Evolutionary conservation across 2,888 invertebrate species (phyloP).

Genomic region (Lingula anatina): DNA sequence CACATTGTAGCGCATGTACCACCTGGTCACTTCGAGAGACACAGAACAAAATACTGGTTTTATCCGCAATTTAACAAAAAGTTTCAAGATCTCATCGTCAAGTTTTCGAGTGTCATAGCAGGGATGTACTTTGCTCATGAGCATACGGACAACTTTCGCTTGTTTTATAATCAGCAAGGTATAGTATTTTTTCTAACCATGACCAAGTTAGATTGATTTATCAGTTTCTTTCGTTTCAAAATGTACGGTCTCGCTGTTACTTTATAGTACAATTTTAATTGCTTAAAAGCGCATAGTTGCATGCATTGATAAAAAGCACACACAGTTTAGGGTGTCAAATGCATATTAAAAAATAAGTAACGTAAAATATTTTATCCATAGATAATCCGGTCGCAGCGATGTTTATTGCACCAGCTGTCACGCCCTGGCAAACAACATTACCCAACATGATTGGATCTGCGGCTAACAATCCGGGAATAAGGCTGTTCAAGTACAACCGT

Average conservation of each 20-base stretch:
- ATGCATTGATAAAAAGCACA: too few relatives aligned
- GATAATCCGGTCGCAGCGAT: conserved; percentile 75
- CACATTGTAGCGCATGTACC: conserved; percentile 78
- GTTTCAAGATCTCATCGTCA: conserved; percentile 35
- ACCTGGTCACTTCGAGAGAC: conserved; percentile 40
- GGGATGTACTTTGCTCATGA: conserved; percentile 43
- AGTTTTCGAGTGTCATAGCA: conserved; percentile 44
- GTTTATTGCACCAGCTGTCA: conserved; percentile 83
- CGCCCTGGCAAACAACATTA: conserved; percentile 61
- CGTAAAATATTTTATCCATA: conserved; percentile 8
- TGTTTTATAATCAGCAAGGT: conserved; percentile 19
- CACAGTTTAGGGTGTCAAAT: too few relatives aligned
- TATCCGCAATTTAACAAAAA: conserved; percentile 40
- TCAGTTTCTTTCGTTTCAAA: too few relatives aligned
- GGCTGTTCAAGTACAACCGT: conserved; percentile 85
- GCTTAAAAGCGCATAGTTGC: too few relatives aligned
- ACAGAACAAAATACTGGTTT: conserved; percentile 38
- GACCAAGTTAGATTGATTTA: too few relatives aligned
- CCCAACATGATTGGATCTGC: conserved; percentile 1
- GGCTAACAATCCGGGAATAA: conserved; percentile 77
- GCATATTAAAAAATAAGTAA: too few relatives aligned
- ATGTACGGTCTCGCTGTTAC: too few relatives aligned
- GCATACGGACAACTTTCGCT: conserved; percentile 39
- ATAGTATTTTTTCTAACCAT: too few relatives aligned
- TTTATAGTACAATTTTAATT: too few relatives aligned